These are phyloP conservation scores for Pteropus alecto DNA, from an alignment of 2,113 vertebrate species.

Conservation along the genomic window DNA sequence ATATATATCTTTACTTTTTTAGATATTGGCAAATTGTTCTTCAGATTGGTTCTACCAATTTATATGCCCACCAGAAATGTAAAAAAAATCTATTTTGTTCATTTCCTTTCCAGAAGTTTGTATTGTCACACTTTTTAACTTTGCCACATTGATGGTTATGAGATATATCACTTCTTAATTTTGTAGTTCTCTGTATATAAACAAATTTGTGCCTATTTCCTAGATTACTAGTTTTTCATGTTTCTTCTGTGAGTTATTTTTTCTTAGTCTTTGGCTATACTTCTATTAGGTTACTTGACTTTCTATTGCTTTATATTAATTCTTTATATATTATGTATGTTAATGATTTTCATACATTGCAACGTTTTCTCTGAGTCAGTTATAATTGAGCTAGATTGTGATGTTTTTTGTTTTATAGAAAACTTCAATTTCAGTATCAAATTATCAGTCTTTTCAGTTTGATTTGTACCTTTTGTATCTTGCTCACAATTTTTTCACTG, in stretches of 20 bases:
- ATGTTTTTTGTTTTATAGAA: not conserved
- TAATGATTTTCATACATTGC: not conserved
- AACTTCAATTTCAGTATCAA: not conserved
- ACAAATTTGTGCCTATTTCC: not conserved
- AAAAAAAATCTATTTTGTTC: not conserved
- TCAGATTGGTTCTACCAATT: not conserved
- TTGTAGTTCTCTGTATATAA: not conserved
- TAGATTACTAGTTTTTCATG: not conserved
- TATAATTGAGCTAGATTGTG: not conserved
- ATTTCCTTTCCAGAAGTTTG: not conserved
- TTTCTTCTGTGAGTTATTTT: not conserved
- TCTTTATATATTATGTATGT: not conserved
- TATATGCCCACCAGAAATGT: not conserved
- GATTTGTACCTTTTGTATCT: not conserved
- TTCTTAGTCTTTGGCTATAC: not conserved
- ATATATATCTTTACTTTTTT: not conserved
- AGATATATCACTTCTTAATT: not conserved
- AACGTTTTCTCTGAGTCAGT: not conserved
- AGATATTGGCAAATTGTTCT: not conserved
- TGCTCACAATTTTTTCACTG: not conserved
- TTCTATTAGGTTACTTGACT: not conserved
- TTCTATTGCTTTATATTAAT: not conserved
- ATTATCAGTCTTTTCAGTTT: not conserved
- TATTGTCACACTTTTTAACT: not conserved
- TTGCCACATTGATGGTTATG: not conserved